Conservation (phyloP, 2,113 vertebrate genomes). For the Mandrillus leucophaeus region DNA sequence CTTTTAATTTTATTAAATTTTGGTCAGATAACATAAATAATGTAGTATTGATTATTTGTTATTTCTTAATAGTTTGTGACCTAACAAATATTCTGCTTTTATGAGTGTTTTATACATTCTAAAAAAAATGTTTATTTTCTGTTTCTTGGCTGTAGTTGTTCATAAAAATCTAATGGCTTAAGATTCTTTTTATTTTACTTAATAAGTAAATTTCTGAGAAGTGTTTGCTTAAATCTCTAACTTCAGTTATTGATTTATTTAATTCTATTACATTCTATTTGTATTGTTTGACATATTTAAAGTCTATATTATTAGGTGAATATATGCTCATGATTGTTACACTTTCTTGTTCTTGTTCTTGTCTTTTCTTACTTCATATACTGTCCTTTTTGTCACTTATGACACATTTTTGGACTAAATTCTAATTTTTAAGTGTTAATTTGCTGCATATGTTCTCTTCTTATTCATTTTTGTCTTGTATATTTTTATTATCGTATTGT, state of each 20-base stretch:
- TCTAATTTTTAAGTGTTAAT: background rate
- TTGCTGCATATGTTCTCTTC: background rate
- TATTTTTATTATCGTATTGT: background rate
- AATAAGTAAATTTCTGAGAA: background rate
- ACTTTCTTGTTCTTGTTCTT: background rate
- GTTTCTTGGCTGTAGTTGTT: background rate
- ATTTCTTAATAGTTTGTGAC: background rate
- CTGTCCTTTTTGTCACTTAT: background rate
- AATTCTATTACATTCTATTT: background rate
- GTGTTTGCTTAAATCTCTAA: background rate
- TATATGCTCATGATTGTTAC: background rate
- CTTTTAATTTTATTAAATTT: background rate
- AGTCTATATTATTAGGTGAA: background rate
- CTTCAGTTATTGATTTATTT: background rate
- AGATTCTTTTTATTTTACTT: background rate
- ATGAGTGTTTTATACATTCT: background rate
- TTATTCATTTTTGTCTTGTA: background rate
- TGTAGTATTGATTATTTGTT: background rate
- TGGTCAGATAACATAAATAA: background rate
- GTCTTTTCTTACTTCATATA: background rate
- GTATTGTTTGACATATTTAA: background rate
- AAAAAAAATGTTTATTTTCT: background rate
- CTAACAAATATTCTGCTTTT: background rate
- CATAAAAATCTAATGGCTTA: background rate
- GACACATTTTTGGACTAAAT: background rate